These are phyloP conservation scores for Hypocryptadius cinnamomeus DNA, from an alignment of 2,113 vertebrate species.

Conservation along the genomic window DNA sequence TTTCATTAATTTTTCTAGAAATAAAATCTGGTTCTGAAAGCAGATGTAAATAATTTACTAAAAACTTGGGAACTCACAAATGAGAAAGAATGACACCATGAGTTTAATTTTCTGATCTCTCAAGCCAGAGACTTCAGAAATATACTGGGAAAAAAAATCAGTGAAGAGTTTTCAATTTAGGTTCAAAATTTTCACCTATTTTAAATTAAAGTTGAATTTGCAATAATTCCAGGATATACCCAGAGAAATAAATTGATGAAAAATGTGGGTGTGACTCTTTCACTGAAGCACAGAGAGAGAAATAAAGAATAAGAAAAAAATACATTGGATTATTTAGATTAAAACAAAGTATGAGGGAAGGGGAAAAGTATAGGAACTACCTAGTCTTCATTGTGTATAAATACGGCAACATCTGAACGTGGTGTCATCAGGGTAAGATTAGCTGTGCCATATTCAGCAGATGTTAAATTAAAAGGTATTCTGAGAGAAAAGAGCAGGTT, in stretches of 20 bases:
- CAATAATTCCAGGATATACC: background rate
- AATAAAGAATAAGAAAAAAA: background rate
- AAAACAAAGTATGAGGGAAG: background rate
- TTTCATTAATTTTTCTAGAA: background rate
- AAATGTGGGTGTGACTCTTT: background rate
- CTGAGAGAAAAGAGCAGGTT: constrained; percentile 14
- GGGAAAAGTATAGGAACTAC: background rate
- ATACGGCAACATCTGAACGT: background rate
- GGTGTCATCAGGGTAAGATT: background rate
- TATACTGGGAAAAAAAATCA: background rate
- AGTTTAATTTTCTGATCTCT: background rate
- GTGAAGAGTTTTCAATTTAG: background rate
- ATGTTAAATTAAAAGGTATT: constrained; percentile 34
- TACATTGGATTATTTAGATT: background rate
- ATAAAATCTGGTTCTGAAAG: background rate
- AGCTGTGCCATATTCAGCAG: background rate
- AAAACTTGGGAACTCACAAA: background rate
- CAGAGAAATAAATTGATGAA: background rate
- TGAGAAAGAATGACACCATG: background rate
- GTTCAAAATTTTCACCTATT: background rate
- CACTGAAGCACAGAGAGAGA: background rate
- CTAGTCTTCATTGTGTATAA: background rate
- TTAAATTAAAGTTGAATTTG: background rate
- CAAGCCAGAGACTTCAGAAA: background rate
- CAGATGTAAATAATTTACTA: background rate